These are phyloP conservation scores for Gephyroberyx darwinii DNA, from an alignment of 2,797 vertebrate genomes.

Conservation along the genomic window DNA sequence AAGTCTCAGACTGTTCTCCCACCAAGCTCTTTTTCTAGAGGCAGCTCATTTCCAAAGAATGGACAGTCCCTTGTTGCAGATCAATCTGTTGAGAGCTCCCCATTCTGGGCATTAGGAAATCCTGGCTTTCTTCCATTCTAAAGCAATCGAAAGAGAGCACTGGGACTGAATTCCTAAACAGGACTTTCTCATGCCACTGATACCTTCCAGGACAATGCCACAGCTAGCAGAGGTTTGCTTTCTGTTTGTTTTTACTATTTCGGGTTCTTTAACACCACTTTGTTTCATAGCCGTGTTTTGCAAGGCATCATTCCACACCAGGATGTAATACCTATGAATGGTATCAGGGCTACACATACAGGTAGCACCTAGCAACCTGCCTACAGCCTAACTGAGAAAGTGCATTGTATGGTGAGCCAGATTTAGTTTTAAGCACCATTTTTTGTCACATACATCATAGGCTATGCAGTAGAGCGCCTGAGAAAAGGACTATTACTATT, in stretches of 20 bases:
- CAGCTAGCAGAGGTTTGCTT: constrained; percentile 50
- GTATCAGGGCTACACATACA: constrained; percentile 60
- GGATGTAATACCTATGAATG: constrained; percentile 53
- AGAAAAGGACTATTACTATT: no score
- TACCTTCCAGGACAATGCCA: constrained; percentile 76
- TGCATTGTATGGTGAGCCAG: neutral
- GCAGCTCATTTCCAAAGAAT: constrained; percentile 73
- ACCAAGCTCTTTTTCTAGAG: constrained; percentile 34
- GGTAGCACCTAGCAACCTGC: no score
- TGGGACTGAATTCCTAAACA: constrained; percentile 69
- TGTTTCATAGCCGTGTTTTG: constrained; percentile 46
- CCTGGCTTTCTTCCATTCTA: constrained; percentile 83
- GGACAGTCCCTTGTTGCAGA: constrained; percentile 80
- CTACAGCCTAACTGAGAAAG: neutral
- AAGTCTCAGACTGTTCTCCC: constrained; percentile 53
- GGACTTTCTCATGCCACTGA: constrained; percentile 80
- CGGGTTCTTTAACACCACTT: constrained; percentile 61
- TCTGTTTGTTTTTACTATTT: constrained; percentile 59
- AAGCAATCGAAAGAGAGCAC: constrained; percentile 71
- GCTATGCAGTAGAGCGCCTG: neutral
- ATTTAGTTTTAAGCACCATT: neutral
- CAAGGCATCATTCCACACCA: constrained; percentile 57
- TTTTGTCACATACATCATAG: neutral
- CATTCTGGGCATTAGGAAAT: constrained; percentile 85
- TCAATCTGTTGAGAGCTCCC: constrained; percentile 84